Evolutionary conservation across 2,113 vertebrate genomes (phyloP).

Genomic region (Clinocottus analis): DNA sequence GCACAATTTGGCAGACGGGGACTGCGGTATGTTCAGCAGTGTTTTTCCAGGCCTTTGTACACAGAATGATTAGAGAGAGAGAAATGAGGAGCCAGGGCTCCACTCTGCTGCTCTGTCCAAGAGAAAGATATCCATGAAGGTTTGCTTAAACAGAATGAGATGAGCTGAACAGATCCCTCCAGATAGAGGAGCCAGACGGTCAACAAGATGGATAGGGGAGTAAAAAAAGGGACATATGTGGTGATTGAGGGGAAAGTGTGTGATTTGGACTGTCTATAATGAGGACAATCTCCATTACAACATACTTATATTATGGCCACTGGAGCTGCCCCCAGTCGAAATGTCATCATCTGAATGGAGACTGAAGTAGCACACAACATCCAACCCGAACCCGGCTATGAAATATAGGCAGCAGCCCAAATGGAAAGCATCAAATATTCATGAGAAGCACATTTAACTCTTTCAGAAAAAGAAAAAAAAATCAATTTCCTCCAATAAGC

Average conservation of each 20-base stretch:
- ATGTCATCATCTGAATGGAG: not conserved
- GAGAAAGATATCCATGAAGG: conserved; percentile 36
- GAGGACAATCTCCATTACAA: not conserved
- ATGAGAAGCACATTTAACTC: conserved; percentile 27
- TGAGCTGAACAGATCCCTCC: conserved; percentile 17
- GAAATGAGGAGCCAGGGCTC: conserved; percentile 21
- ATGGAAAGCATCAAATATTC: conserved; percentile 44
- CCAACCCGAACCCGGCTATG: conserved; percentile 6
- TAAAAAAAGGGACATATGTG: conserved; percentile 8
- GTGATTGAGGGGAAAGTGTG: not conserved
- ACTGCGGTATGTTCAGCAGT: conserved; percentile 69
- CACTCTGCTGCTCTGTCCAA: conserved; percentile 1
- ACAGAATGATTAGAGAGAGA: conserved; percentile 50
- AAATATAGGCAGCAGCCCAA: conserved; percentile 1
- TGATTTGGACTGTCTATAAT: not conserved
- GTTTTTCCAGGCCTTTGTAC: conserved; percentile 77
- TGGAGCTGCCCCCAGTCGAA: not conserved
- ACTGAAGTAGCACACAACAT: conserved; percentile 9
- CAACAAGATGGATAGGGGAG: conserved; percentile 12
- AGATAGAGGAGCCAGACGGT: conserved; percentile 27
- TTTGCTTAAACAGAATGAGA: conserved; percentile 35
- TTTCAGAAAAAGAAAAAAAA: not conserved
- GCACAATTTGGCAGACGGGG: conserved; percentile 73
- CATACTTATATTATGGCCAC: not conserved
- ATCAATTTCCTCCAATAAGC: conserved; percentile 31